Evolutionary conservation across 2,888 invertebrate species (phyloP).

Genomic region (Dichetophora obliterata): DNA sequence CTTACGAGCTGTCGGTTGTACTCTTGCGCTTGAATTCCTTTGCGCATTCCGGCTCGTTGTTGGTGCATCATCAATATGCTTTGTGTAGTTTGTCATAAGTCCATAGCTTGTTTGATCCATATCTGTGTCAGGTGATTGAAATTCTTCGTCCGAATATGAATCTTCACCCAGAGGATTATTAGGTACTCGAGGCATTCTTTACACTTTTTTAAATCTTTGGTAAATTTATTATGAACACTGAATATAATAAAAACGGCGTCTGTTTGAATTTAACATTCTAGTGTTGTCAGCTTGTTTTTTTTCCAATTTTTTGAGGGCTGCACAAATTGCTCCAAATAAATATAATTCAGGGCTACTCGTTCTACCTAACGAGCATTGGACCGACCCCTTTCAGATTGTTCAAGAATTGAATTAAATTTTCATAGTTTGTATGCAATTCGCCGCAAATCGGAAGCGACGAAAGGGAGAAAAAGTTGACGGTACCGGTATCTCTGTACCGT

Average conservation of each 20-base stretch:
- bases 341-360: too few species aligned
- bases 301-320: too few species aligned
- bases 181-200: slow-evolving; percentile 13
- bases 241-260: background rate
- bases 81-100: slow-evolving; percentile 37
- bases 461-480: too few species aligned
- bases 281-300: too few species aligned
- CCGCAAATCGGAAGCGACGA: too few species aligned
- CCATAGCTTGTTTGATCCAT: slow-evolving; percentile 40
- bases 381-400: too few species aligned
- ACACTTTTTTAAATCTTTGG: background rate
- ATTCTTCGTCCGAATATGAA: background rate
- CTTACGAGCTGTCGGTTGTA: slow-evolving; percentile 3
- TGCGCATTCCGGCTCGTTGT: background rate
- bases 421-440: too few species aligned
- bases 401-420: too few species aligned
- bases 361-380: too few species aligned
- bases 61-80: background rate
- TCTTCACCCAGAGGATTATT: background rate
- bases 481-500: too few species aligned
- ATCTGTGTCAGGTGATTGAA: slow-evolving; percentile 19
- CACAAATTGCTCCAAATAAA: too few species aligned
- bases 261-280: background rate
- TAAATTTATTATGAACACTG: background rate
- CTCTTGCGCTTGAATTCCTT: background rate